Base-by-base conservation (phyloP, 1,140 invertebrate species). In the Chionoecetes opilio region DNA sequence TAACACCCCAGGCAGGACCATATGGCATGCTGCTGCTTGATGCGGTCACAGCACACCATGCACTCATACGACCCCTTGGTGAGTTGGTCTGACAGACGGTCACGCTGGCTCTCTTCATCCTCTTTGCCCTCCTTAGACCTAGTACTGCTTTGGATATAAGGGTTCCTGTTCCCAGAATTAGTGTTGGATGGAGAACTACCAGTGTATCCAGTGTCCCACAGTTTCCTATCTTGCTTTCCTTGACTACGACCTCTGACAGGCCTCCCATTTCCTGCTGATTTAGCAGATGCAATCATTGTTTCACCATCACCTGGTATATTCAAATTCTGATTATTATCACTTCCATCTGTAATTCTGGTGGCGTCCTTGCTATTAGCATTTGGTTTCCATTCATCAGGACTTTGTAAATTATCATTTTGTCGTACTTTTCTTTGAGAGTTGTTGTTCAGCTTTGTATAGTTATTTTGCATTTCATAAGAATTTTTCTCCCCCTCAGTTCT, bases 1-100 rank as follows among this genome's bases (percentile, higher is more conserved):
- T 98, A 99, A 96, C 99, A 99, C 96, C 98, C 98, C 63, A 97
- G 96, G 97, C 99, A 99, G 26, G 98, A 98, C 99, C 99, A 99
- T 38, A 99, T 98, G 14, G 98, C 97, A 96, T 99, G 98, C 41
- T 97, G 97, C 94, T 98, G 98, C 94, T 98, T 98, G 38, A 99
- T 98, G 82, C 97, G 97, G 86, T 99, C 99, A 97, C 98, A 99
- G 96, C 99, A 99, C 2, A 99, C 99, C 96, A 99, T 97, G 97
- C 99, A 99, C 97, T 99, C 99, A 88, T 99, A 97, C 0, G 97
- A 97, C 2, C 98, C 98, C 87, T 97, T 98, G 93, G 98, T 98
- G 34, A 99, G 97, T 96, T 99, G 98, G 26, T 99, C 98, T 34
- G 98, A 98, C 34, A 99, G 97, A 82, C 98, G 97, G 96, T 99